phyloP scores from a whole-genome alignment of 2,113 vertebrate species.

The Aegotheles bennettii region DNA sequence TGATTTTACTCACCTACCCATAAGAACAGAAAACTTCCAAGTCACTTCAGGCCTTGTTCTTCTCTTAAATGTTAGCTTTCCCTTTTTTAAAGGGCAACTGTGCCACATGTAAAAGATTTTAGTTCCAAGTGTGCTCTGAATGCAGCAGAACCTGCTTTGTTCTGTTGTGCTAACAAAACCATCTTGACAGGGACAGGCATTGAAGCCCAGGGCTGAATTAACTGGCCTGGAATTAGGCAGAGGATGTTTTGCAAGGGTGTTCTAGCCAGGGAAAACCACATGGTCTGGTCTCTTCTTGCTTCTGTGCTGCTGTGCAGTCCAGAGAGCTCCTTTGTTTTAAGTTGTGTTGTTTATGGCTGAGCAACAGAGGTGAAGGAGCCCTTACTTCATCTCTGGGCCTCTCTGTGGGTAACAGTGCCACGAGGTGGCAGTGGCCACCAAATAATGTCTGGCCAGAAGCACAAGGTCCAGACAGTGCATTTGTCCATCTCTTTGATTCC shows the following conservation, averaged over 20 bases:
- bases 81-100: background rate
- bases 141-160: background rate
- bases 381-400: background rate
- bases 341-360: background rate
- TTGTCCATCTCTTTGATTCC: background rate
- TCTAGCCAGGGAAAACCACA: background rate
- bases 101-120: background rate
- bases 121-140: background rate
- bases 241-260: background rate
- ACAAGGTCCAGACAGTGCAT: background rate
- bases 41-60: background rate
- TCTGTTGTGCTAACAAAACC: background rate
- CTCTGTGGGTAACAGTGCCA: background rate
- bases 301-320: background rate
- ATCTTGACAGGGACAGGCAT: background rate
- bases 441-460: background rate
- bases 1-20: background rate
- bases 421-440: conserved; percentile 20
- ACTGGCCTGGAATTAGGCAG: background rate
- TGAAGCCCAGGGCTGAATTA: background rate
- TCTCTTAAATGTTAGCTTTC: background rate
- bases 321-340: background rate
- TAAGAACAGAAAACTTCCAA: background rate
- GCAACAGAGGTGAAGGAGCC: background rate
- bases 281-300: background rate